A percentile compares a stretch with the other conserved stretches of the same genome.
phyloP scores from a whole-genome alignment of 2,797 vertebrate species.

The Sebastes trivittatus region DNA sequence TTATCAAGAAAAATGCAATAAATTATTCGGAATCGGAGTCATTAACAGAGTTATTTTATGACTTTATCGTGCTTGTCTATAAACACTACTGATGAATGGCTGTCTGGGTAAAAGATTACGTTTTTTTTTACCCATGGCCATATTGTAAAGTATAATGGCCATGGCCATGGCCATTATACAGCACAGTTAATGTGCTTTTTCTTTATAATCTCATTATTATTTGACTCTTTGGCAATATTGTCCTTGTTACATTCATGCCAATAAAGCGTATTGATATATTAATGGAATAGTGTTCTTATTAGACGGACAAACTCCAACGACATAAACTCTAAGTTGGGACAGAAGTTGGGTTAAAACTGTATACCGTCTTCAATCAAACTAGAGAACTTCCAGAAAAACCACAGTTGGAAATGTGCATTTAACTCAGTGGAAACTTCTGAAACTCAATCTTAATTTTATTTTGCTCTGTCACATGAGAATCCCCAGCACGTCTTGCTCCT shows the following conservation, averaged over 20 bases:
- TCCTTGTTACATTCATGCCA: too few species aligned
- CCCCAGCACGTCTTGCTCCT: not conserved
- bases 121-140: not conserved
- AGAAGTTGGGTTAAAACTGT: slow-evolving; percentile 12
- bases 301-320: not conserved
- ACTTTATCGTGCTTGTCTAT: not conserved
- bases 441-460: slow-evolving; percentile 31
- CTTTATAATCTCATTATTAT: too few species aligned
- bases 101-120: not conserved
- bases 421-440: slow-evolving; percentile 37
- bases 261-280: too few species aligned
- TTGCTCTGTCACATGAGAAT: slow-evolving; percentile 15
- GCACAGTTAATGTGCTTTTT: not conserved
- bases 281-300: slow-evolving; percentile 27
- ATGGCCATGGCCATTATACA: not conserved
- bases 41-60: slow-evolving; percentile 1
- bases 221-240: too few species aligned
- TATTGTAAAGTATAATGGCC: not conserved
- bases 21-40: not conserved
- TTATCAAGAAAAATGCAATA: not conserved
- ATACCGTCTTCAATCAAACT: not conserved
- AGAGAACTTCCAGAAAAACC: slow-evolving; percentile 13
- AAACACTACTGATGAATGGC: not conserved
- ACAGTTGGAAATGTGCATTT: slow-evolving; percentile 22
- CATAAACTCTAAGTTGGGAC: slow-evolving; percentile 27